Conservation (phyloP, 2,888 invertebrate genomes). For the Chymomyza fuscimana region DNA sequence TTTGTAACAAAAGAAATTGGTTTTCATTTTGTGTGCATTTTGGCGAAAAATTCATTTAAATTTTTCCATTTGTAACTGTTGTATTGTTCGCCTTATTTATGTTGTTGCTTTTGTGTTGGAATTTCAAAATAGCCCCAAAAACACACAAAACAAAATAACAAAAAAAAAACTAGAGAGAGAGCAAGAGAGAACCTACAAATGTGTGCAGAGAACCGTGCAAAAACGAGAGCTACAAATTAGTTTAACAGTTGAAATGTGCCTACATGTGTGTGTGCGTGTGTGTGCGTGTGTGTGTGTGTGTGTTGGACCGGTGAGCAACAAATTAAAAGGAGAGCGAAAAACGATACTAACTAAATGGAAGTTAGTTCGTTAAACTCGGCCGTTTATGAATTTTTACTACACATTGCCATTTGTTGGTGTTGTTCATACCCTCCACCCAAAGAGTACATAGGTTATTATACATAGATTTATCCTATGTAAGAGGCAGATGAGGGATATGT, state of each 20-base stretch:
- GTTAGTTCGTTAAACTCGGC: slow-evolving; percentile 63
- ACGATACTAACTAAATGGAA: slow-evolving; percentile 11
- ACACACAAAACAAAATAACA: slow-evolving; percentile 33
- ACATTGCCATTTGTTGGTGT: slow-evolving; percentile 38
- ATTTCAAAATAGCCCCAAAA: slow-evolving; percentile 1
- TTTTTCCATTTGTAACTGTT: slow-evolving; percentile 18
- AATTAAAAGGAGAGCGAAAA: not conserved
- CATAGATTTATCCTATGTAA: too few relatives aligned
- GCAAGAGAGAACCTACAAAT: too few relatives aligned
- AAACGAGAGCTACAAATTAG: slow-evolving; percentile 45
- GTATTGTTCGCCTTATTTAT: slow-evolving; percentile 2
- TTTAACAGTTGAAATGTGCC: slow-evolving; percentile 29
- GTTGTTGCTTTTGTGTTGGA: slow-evolving; percentile 21
- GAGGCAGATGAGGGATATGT: too few relatives aligned
- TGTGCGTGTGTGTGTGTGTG: not conserved
- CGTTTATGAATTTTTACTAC: slow-evolving; percentile 62
- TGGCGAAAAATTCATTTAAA: slow-evolving; percentile 30
- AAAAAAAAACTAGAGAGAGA: slow-evolving; percentile 27
- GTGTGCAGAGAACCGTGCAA: not conserved
- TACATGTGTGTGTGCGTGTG: not conserved
- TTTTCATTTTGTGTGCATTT: slow-evolving; percentile 29
- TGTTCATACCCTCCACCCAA: not conserved
- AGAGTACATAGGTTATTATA: too few relatives aligned
- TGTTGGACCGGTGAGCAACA: slow-evolving; percentile 1
- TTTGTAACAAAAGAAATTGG: slow-evolving; percentile 28